phyloP scores from a whole-genome alignment of 2,888 invertebrate genomes.

The Mylabris sibirica region DNA sequence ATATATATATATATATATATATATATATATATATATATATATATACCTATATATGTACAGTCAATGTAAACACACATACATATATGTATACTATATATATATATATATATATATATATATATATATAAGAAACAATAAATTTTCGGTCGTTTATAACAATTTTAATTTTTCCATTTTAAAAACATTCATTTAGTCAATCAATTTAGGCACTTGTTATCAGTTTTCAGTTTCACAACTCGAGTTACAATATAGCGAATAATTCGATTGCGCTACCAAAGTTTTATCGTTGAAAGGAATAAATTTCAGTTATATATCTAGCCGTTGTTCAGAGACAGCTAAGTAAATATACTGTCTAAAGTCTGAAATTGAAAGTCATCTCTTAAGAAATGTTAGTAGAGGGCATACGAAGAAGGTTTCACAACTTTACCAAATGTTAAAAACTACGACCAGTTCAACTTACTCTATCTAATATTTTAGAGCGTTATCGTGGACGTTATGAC shows the following conservation, averaged over 20 bases:
- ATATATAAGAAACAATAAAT: slow-evolving; percentile 41
- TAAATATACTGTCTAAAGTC: slow-evolving; percentile 60
- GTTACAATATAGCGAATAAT: slow-evolving; percentile 59
- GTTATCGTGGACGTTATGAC: slow-evolving; percentile 49
- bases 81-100: too few relatives aligned
- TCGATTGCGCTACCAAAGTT: slow-evolving; percentile 58
- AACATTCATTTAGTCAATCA: slow-evolving; percentile 58
- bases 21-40: slow-evolving; percentile 19
- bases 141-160: slow-evolving; percentile 49
- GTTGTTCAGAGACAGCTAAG: slow-evolving; percentile 50
- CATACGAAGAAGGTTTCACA: slow-evolving; percentile 40
- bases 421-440: slow-evolving; percentile 47
- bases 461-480: slow-evolving; percentile 43
- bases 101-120: slow-evolving; percentile 35
- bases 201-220: slow-evolving; percentile 56
- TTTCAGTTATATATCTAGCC: slow-evolving; percentile 51
- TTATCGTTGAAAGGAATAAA: slow-evolving; percentile 56
- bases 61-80: slow-evolving; percentile 15
- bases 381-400: slow-evolving; percentile 54
- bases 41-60: too few relatives aligned
- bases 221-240: slow-evolving; percentile 53
- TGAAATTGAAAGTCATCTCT: slow-evolving; percentile 60
- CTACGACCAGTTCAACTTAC: slow-evolving; percentile 50
- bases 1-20: too few relatives aligned
- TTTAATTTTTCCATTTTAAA: slow-evolving; percentile 50